Base-by-base conservation (phyloP, 2,888 invertebrate genomes). In the Scrobipalpa atriplicella region DNA sequence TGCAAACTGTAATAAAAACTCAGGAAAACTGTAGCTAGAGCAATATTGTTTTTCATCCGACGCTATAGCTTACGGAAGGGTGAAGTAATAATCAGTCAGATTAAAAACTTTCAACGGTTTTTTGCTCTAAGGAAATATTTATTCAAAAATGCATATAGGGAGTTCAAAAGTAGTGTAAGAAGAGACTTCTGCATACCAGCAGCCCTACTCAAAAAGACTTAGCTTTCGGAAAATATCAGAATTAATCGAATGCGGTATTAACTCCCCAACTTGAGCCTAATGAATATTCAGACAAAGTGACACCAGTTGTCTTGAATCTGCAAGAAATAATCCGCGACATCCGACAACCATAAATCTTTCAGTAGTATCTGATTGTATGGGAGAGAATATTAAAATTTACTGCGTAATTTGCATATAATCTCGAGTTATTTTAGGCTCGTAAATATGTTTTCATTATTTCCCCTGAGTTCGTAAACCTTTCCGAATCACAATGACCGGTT, bases 241-340 rank as follows among this genome's bases (percentile, higher is more conserved):
- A 76, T 78, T 80, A 81, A 81, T 79, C 81, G 78, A 77, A 80
- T 81, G 77, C 77, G 79, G 80, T 80, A 82, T 82, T 80, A 82
- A 81, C 80, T 81, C 74, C 75, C 71, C 77, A 78, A 73, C 78
- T 74, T 72, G 68, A 71, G 76, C 72, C 77, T 85, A 78, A 85
- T 89, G 87, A 89, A 89, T 90, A 89, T 90, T 87, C 89, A 88
- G 73, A 73, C 74, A 69, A 78, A 81, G 79, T 81, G 83, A 85
- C 85, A 85, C 82, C 82, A 78, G 79, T 82, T 82, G 83, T 85
- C 81, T 81, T 77, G 79, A 85, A 85, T 85, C 84, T 81, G 84
- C 84, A 81, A 84, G 85, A 86, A 86, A 85, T 85, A 86, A 85
- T 84, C 82, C 77, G 70, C 72, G 73, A 76, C 79, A 78, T 78